Evolutionary conservation across 2,113 vertebrate species (phyloP).

Genomic region (Oreotrochilus melanogaster): DNA sequence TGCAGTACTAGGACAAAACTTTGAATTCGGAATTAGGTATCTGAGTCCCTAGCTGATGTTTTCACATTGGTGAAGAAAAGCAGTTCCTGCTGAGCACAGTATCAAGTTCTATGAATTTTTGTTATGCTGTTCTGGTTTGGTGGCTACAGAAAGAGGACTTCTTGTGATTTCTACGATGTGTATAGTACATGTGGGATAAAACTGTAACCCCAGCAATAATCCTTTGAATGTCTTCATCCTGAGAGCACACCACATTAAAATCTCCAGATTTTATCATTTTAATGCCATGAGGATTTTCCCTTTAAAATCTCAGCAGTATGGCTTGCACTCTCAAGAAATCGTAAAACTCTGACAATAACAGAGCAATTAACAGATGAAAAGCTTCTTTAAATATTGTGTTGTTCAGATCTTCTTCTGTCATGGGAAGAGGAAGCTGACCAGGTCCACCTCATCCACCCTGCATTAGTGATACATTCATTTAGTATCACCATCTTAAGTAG

Average conservation of each 20-base stretch:
- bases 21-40: not conserved
- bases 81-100: not conserved
- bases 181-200: not conserved
- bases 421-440: slow-evolving; percentile 52
- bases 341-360: slow-evolving; percentile 34
- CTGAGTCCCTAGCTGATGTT: not conserved
- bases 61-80: not conserved
- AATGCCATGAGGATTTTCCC: not conserved
- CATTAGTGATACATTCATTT: slow-evolving; percentile 15
- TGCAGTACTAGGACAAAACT: not conserved
- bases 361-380: slow-evolving; percentile 35
- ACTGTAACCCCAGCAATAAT: not conserved
- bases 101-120: not conserved
- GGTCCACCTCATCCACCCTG: slow-evolving; percentile 1
- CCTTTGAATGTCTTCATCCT: not conserved
- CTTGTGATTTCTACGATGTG: not conserved
- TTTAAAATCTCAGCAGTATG: not conserved
- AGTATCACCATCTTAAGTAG: slow-evolving; percentile 36
- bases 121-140: not conserved
- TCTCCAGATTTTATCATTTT: not conserved
- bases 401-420: slow-evolving; percentile 19
- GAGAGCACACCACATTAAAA: not conserved
- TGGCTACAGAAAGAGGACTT: not conserved
- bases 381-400: not conserved
- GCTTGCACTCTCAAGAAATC: not conserved